These are phyloP conservation scores for Mythimna ferrago DNA, from an alignment of 2,888 invertebrate genomes.

Conservation along the genomic window DNA sequence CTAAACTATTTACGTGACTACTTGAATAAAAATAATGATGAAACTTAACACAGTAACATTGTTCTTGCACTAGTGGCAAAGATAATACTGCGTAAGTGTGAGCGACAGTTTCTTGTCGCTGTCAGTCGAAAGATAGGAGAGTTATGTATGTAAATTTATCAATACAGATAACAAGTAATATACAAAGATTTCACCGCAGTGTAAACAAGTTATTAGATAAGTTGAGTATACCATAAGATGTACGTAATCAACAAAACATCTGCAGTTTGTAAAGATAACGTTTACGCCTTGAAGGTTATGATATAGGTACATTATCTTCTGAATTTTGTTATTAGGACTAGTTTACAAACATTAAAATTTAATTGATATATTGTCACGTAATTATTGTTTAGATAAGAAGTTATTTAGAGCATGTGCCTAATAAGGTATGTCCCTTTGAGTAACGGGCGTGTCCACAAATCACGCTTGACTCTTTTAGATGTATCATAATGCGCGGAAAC, in stretches of 20 bases:
- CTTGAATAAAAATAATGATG: slow-evolving; percentile 67
- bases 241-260: slow-evolving; percentile 57
- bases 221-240: slow-evolving; percentile 61
- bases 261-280: slow-evolving; percentile 48
- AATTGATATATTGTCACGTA: slow-evolving; percentile 30
- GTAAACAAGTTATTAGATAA: slow-evolving; percentile 78
- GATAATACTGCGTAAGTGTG: slow-evolving; percentile 84
- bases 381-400: slow-evolving; percentile 11
- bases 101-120: slow-evolving; percentile 83
- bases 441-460: slow-evolving; percentile 19
- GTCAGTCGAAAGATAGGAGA: slow-evolving; percentile 81
- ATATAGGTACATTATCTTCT: slow-evolving; percentile 9
- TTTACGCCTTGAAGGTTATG: slow-evolving; percentile 20
- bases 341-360: slow-evolving; percentile 28
- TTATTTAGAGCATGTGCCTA: slow-evolving; percentile 21
- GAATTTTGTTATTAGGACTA: not conserved
- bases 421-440: not conserved
- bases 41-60: slow-evolving; percentile 70
- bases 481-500: slow-evolving; percentile 20
- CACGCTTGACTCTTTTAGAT: slow-evolving; percentile 1
- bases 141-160: slow-evolving; percentile 87
- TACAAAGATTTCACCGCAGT: slow-evolving; percentile 81
- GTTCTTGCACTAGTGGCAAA: slow-evolving; percentile 74
- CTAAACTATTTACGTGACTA: slow-evolving; percentile 67
- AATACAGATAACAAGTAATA: slow-evolving; percentile 87